Conservation (phyloP, 1,140 invertebrate species). For the Leptinotarsa undecemlineata region DNA sequence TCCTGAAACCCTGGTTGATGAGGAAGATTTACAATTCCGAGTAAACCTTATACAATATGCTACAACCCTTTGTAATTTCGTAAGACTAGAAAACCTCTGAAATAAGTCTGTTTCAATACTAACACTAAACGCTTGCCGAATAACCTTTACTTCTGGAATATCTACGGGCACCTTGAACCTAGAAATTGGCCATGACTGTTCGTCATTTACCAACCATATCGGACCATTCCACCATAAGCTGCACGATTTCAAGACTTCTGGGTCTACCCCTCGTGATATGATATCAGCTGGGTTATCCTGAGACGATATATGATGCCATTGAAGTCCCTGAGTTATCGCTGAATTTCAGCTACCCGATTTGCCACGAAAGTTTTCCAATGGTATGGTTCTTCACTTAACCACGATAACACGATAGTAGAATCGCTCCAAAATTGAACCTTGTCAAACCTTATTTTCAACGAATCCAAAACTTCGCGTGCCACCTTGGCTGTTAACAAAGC, state of each 20-base stretch:
- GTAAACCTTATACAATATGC: conserved; percentile 30
- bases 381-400: conserved; percentile 25
- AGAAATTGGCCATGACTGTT: conserved; percentile 20
- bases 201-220: conserved; percentile 14
- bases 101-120: conserved; percentile 18
- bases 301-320: conserved; percentile 44
- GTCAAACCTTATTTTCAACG: conserved; percentile 40
- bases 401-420: conserved; percentile 38
- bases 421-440: conserved; percentile 41
- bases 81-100: conserved; percentile 19
- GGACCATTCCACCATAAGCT: conserved; percentile 37
- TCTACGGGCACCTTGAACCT: conserved; percentile 12
- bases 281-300: conserved; percentile 46
- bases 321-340: conserved; percentile 17
- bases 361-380: conserved; percentile 38
- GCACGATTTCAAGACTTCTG: conserved; percentile 27
- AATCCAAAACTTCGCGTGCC: conserved; percentile 3
- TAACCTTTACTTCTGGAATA: conserved; percentile 21
- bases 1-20: neutral
- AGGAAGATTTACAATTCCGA: conserved; percentile 13
- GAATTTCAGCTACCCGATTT: conserved; percentile 46
- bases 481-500: conserved; percentile 29
- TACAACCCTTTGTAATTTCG: conserved; percentile 27
- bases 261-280: conserved; percentile 37
- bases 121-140: conserved; percentile 12